Evolutionary conservation across 2,888 invertebrate species (phyloP), one percentile per base, ranked within the genome.

Genomic region (Heterodera filipjevi): DNA sequence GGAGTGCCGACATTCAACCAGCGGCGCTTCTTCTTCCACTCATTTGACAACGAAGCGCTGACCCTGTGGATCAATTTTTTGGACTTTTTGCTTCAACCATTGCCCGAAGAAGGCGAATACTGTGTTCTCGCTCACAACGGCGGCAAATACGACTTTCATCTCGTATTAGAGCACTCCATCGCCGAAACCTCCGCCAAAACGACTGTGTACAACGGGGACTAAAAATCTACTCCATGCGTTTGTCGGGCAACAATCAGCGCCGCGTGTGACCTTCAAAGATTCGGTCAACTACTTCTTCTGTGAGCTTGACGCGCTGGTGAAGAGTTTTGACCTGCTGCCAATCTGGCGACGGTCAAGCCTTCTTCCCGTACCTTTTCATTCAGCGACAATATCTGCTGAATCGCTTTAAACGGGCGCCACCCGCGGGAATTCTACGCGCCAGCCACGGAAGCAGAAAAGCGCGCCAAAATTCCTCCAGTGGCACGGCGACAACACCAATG

Each of bases 141-240:
- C 8, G 77, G 77, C 5, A 77, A 77, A 46, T 77, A 53, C 35
- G 77, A 77, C 22, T 35, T 46, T 2, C 77, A 77, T 33, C 39
- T 77, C 32, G 49, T 77, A 12, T 49, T 77, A 2, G 76, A 77
- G 59, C 32, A 16, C 19, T 78, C 8, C 33, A 78, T n/a, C 10
- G 59, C 16, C 66, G 35, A 35, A 74, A n/a, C 39, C 2, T 12
- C 0, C 74, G 5, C 74, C 74, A 16, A 74, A 49, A 6, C 49
- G 59, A 3, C 53, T 74, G 30, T 74, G 74, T 27, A 53, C 59
- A 27, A 59, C 74, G 3, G 77, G 77, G 0, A n/a, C 33, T 77
- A 2, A 77, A 77, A 22, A 77, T 77, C 30, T 77, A 71, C 39
- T 44, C 77, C 8, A 66, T 71, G 74, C 59, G 19, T 0, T 19